Evolutionary conservation across 2,797 vertebrate species (phyloP), one percentile per base, ranked within the genome.

Genomic region (Lacerta agilis): DNA sequence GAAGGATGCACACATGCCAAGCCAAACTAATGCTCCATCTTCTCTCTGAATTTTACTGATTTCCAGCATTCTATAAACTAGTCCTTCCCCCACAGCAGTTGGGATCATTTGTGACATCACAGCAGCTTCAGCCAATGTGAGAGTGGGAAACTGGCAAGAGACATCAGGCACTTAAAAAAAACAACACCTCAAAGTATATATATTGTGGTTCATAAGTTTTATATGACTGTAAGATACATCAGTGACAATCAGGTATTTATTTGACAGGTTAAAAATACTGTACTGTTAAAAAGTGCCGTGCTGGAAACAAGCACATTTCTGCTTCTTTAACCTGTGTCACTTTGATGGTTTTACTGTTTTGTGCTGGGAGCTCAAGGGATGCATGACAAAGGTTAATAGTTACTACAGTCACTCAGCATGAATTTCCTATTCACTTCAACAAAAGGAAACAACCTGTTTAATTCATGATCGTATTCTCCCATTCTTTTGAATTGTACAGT

Each of bases 401-500:
- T 91, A 85, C 0, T 0, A 90, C 33, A 3, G 72, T 73, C 41
- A 88, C 88, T 73, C 87, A 90, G 71, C 33, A 82, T 66, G 23
- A 87, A 92, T 91, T 91, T 92, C 58, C 78, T 45, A 84, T 78
- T 89, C 55, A 78, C 1, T 78, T 88, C 9, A 89, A 58, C 1
- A 75, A 66, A 80, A 66, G 0, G 7, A 86, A 93, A 93, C 89
- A 92, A n/a, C 15, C 75, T 82, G 41, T 91, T 79, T 92, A 93
- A 94, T 79, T 94, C 79, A 89, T 83, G 29, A 90, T 85, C 29
- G 81, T 83, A 71, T 86, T 94, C 29, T 91, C 90, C 78, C 73
- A 69, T 87, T 91, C 79, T 86, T 78, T 72, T 61, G 64, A 90
- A 93, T 87, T 89, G 58, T 81, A 81, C 41, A 69, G 20, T 78